phyloP scores from a whole-genome alignment of 2,797 vertebrate species.

The Tadarida brasiliensis region DNA sequence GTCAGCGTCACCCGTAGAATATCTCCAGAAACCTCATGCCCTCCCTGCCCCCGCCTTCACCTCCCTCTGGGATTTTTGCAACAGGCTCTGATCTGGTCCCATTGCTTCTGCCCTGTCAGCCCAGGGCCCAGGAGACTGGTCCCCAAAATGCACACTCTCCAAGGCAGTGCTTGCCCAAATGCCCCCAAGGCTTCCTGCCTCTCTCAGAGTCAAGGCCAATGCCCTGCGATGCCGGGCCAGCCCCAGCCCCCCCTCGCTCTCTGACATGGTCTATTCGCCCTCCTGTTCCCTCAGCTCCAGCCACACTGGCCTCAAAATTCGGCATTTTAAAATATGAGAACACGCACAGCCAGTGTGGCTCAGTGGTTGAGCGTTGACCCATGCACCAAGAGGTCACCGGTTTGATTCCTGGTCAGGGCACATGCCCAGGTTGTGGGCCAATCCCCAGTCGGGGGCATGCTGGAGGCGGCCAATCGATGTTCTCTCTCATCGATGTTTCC shows the following conservation, averaged over 20 bases:
- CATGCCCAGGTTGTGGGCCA: no score
- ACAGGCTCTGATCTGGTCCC: neutral
- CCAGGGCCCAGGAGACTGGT: neutral
- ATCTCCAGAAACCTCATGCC: neutral
- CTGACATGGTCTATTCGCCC: rapidly evolving
- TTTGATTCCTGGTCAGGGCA: no score
- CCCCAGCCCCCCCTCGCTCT: no score
- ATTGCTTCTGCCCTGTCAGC: neutral
- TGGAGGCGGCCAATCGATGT: no score
- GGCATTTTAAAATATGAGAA: no score
- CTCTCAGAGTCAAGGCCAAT: no score
- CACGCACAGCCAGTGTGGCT: no score
- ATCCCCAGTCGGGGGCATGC: no score
- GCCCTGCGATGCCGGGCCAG: neutral
- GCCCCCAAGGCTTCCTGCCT: neutral
- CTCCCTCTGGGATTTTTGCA: neutral
- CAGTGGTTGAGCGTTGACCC: no score
- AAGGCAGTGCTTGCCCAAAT: no score
- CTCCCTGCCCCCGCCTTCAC: neutral
- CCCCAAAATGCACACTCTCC: rapidly evolving
- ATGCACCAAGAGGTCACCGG: no score
- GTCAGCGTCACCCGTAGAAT: neutral
- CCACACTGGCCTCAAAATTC: neutral
- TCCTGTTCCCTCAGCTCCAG: neutral
- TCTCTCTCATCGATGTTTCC: no score